Evolutionary conservation across 2,113 vertebrate species (phyloP).

Genomic region (Thamnaconus septentrionalis): DNA sequence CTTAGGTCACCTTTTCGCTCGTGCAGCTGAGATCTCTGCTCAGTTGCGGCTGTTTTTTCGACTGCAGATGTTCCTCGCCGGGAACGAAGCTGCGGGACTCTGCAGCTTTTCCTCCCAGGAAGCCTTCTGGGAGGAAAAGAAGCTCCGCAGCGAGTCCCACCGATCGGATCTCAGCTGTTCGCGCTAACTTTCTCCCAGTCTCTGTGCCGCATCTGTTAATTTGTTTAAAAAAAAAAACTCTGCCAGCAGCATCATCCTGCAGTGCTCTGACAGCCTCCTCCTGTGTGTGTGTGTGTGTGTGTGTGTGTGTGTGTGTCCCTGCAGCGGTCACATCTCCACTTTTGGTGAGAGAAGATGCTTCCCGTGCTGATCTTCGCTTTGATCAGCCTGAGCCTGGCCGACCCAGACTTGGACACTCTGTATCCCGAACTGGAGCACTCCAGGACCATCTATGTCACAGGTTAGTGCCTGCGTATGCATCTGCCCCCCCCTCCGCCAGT

Average conservation of each 20-base stretch:
- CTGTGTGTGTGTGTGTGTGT: background rate
- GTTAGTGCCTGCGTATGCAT: conserved; percentile 66
- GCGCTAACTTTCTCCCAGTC: conserved; percentile 4
- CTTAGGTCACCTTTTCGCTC: background rate
- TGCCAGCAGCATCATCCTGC: background rate
- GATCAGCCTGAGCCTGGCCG: conserved; percentile 82
- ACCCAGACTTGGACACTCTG: conserved; percentile 71
- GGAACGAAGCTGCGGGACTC: conserved; percentile 13
- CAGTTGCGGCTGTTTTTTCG: conserved; percentile 10
- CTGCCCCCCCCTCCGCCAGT: background rate
- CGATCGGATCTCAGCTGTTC: too few relatives aligned
- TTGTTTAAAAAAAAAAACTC: too few relatives aligned
- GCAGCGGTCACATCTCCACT: conserved; percentile 81
- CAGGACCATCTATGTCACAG: conserved; percentile 88
- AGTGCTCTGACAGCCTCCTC: background rate
- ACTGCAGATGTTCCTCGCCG: background rate
- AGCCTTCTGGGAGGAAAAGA: too few relatives aligned
- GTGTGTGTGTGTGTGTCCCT: conserved; percentile 43
- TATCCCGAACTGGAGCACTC: conserved; percentile 80
- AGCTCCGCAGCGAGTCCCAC: too few relatives aligned
- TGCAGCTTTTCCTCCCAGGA: too few relatives aligned
- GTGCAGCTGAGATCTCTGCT: background rate
- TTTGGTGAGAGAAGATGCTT: conserved; percentile 81
- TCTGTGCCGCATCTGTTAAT: background rate
- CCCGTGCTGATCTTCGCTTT: conserved; percentile 84